Conservation (phyloP, 2,888 invertebrate species). For the Eupithecia dodoneata region DNA sequence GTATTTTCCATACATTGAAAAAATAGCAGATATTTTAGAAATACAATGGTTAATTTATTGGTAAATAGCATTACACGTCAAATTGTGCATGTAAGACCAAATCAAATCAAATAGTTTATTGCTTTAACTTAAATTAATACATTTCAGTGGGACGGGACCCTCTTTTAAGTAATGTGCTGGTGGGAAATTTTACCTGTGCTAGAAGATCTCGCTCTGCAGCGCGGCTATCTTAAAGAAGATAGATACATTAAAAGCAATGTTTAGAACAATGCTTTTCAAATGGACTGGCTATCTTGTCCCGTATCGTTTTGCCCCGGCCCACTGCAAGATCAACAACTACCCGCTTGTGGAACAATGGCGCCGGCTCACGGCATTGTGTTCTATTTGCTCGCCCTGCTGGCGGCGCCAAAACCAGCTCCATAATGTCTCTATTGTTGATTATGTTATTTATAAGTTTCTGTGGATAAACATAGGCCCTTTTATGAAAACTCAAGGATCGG, state of each 20-base stretch:
- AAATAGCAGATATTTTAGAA: too few species aligned
- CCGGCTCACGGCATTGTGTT: neutral
- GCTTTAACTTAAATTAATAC: too few species aligned
- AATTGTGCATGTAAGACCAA: too few species aligned
- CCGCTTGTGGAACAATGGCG: neutral
- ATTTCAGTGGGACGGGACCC: too few species aligned
- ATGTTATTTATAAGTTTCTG: neutral
- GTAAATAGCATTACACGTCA: too few species aligned
- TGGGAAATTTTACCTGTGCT: too few species aligned
- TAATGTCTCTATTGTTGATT: neutral
- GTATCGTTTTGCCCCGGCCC: neutral
- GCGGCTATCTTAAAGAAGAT: too few species aligned
- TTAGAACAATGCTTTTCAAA: neutral
- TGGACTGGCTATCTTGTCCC: neutral
- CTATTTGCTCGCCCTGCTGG: slow-evolving; percentile 5
- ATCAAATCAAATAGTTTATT: too few species aligned
- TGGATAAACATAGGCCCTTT: neutral
- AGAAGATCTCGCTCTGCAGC: too few species aligned
- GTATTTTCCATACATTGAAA: too few species aligned
- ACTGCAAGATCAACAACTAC: neutral
- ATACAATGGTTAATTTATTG: too few species aligned
- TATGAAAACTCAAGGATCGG: neutral
- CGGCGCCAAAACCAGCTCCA: neutral
- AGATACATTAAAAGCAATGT: neutral
- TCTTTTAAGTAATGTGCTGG: too few species aligned